phyloP scores from a whole-genome alignment of 2,888 invertebrate genomes.

The Aporophyla lueneburgensis region DNA sequence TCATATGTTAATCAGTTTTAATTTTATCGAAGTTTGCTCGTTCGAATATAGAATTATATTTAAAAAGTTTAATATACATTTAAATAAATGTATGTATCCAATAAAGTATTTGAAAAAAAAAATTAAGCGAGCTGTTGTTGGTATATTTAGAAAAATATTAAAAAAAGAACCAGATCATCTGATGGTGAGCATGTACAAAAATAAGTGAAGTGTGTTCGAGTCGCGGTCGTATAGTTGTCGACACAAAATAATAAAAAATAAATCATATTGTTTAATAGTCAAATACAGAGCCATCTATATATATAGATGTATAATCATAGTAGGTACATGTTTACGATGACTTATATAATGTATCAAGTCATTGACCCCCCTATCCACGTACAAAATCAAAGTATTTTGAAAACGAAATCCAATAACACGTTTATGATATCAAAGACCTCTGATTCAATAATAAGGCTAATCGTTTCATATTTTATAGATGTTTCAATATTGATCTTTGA shows the following conservation, averaged over 20 bases:
- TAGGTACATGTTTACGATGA: constrained; percentile 74
- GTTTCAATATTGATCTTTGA: constrained; percentile 80
- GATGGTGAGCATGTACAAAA: constrained; percentile 93
- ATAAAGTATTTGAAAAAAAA: constrained; percentile 83
- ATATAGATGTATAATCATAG: constrained; percentile 82
- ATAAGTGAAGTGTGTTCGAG: constrained; percentile 84
- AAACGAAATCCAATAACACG: constrained; percentile 75
- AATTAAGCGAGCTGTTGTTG: constrained; percentile 88
- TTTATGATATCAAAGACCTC: constrained; percentile 83
- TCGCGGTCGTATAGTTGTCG: constrained; percentile 76
- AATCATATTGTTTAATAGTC: constrained; percentile 85
- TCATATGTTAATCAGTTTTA: constrained; percentile 90
- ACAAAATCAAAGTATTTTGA: constrained; percentile 83
- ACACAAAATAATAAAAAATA: constrained; percentile 85
- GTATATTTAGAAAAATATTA: constrained; percentile 91
- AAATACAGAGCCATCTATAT: constrained; percentile 87
- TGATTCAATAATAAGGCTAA: constrained; percentile 81
- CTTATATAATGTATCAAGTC: constrained; percentile 72
- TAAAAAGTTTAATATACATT: constrained; percentile 88
- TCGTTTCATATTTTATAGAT: constrained; percentile 84
- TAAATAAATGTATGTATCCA: constrained; percentile 82
- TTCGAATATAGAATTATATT: constrained; percentile 90
- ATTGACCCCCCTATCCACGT: constrained; percentile 82
- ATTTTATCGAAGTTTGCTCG: constrained; percentile 91
- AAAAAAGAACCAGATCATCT: constrained; percentile 92